Evolutionary conservation across 1,140 invertebrate genomes (phyloP).

Genomic region (Sycophila sp.): DNA sequence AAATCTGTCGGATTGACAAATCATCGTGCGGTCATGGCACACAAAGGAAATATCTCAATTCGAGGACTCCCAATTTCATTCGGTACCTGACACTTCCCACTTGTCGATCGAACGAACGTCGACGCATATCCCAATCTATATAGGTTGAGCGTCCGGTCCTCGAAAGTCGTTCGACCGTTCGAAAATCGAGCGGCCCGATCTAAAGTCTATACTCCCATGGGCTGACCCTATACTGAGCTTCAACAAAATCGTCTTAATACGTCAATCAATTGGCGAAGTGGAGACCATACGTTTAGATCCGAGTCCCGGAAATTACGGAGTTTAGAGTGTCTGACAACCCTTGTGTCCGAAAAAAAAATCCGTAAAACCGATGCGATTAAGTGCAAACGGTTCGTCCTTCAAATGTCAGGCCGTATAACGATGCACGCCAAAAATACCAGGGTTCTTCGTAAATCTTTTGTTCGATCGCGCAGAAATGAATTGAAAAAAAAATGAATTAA

Average conservation of each 20-base stretch:
- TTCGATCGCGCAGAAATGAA: no score
- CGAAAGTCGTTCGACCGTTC: not conserved
- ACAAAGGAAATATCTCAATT: not conserved
- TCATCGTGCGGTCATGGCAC: no score
- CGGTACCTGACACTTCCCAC: no score
- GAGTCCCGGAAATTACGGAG: conserved; percentile 26
- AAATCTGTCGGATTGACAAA: no score
- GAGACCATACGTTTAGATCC: not conserved
- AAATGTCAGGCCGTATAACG: conserved; percentile 44
- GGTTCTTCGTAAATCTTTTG: no score
- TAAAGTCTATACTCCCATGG: not conserved
- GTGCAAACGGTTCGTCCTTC: conserved; percentile 48
- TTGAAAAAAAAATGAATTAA: no score
- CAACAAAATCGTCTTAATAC: conserved; percentile 18
- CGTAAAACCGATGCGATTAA: conserved; percentile 46
- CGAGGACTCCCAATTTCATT: not conserved
- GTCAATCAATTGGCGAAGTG: conserved; percentile 8
- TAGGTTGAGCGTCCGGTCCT: not conserved
- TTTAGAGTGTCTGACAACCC: not conserved
- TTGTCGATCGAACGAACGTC: not conserved
- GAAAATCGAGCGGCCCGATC: not conserved
- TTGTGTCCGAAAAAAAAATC: not conserved
- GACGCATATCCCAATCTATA: not conserved
- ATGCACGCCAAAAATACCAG: no score
- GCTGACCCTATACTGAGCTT: not conserved